These are phyloP conservation scores for Tridacna crocea DNA, from an alignment of 2,888 invertebrate species.

Conservation along the genomic window DNA sequence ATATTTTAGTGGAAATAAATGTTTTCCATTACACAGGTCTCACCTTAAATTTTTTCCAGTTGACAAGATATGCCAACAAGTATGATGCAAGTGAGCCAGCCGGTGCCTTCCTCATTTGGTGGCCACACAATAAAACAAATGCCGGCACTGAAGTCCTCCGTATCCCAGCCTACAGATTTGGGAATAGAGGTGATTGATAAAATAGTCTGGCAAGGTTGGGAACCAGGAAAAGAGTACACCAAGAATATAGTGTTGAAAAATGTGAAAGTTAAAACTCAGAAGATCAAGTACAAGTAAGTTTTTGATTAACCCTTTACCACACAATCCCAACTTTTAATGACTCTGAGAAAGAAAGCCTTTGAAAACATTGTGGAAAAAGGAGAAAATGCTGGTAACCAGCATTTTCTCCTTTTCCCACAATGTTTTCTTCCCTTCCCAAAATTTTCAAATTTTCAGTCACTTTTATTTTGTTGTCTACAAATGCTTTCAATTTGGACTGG, in stretches of 20 bases:
- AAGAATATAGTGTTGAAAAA: conserved; percentile 83
- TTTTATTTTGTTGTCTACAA: too few species aligned
- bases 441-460: too few species aligned
- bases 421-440: neutral
- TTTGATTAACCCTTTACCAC: too few species aligned
- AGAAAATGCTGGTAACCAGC: neutral
- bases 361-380: neutral
- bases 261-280: conserved; percentile 81
- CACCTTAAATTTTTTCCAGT: neutral
- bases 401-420: neutral
- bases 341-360: too few species aligned
- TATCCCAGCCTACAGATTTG: conserved; percentile 58
- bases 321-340: too few species aligned
- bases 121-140: conserved; percentile 52
- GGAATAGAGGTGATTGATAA: conserved; percentile 81
- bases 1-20: too few species aligned
- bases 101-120: conserved; percentile 54
- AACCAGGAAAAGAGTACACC: conserved; percentile 83
- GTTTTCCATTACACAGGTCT: too few species aligned
- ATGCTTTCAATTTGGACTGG: too few species aligned
- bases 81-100: conserved; percentile 68
- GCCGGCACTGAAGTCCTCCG: conserved; percentile 47
- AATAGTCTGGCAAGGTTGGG: conserved; percentile 83
- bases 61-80: conserved; percentile 53
- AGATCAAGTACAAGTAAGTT: conserved; percentile 82